These are phyloP conservation scores for Phrynosoma platyrhinos DNA, from an alignment of 2,113 vertebrate species.

Conservation along the genomic window DNA sequence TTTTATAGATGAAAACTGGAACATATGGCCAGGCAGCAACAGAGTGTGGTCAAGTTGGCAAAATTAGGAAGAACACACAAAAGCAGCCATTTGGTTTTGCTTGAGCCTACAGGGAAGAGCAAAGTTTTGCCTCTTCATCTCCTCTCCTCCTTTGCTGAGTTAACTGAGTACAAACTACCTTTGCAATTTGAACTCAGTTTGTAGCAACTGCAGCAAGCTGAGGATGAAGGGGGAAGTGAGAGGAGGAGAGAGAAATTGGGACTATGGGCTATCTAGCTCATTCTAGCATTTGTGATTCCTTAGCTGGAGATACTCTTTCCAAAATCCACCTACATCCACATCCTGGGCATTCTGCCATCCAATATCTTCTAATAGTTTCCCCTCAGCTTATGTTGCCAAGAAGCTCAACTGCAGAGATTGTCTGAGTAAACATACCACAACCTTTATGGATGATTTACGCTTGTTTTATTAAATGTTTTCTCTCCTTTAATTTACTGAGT, in stretches of 20 bases:
- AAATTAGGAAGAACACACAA: too few species aligned
- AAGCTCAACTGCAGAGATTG: background rate
- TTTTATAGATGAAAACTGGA: too few species aligned
- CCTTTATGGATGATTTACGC: background rate
- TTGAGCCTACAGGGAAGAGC: too few species aligned
- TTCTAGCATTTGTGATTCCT: background rate
- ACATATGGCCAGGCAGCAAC: too few species aligned
- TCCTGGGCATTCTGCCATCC: background rate
- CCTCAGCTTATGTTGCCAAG: background rate
- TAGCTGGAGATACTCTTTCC: background rate
- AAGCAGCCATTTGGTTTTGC: too few species aligned
- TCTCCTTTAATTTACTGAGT: constrained; percentile 28
- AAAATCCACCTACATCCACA: background rate
- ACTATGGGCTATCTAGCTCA: background rate
- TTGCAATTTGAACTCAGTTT: too few species aligned
- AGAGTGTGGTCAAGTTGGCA: too few species aligned
- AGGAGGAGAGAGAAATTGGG: background rate
- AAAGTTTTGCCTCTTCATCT: too few species aligned
- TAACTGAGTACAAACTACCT: too few species aligned
- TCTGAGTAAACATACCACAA: background rate
- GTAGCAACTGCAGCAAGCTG: background rate
- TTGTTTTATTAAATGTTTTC: constrained; percentile 24
- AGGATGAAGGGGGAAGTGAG: too few species aligned
- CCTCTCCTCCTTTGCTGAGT: too few species aligned
- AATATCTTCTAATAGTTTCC: background rate